These are phyloP conservation scores for Babylonia areolata DNA, from an alignment of 1,140 invertebrate genomes.

Conservation along the genomic window DNA sequence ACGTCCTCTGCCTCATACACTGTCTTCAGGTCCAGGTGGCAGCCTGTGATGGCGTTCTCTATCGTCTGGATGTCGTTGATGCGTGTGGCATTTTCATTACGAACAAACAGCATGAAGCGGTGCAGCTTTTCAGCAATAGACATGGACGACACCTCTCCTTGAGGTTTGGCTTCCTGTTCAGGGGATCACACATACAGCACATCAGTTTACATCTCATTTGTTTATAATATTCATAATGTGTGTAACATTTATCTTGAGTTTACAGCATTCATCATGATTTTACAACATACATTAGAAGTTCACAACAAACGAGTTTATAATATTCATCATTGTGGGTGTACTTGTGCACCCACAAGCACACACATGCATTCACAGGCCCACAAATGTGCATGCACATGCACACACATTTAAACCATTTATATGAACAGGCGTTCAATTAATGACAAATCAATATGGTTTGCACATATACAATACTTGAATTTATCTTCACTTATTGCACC, in stretches of 20 bases:
- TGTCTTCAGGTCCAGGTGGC: constrained; percentile 58
- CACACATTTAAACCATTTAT: too few relatives aligned
- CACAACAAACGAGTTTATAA: background rate
- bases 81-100: background rate
- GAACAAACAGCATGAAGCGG: constrained; percentile 22
- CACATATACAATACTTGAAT: too few relatives aligned
- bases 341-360: too few relatives aligned
- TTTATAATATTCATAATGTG: background rate
- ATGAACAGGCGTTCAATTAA: too few relatives aligned
- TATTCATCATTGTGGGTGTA: background rate
- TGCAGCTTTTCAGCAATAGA: constrained; percentile 2
- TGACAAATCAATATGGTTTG: too few relatives aligned
- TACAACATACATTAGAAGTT: too few relatives aligned
- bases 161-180: background rate
- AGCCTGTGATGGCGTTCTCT: constrained; percentile 63
- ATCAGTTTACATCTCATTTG: background rate
- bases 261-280: too few relatives aligned
- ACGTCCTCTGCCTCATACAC: constrained; percentile 57
- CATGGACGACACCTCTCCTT: background rate
- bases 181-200: background rate
- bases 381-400: too few relatives aligned
- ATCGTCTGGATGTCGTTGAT: constrained; percentile 57
- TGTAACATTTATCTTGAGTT: background rate
- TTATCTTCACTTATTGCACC: too few relatives aligned
- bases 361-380: too few relatives aligned